Base-by-base conservation (phyloP, 2,797 vertebrate species). In the Sebastes kiyomatsui region DNA sequence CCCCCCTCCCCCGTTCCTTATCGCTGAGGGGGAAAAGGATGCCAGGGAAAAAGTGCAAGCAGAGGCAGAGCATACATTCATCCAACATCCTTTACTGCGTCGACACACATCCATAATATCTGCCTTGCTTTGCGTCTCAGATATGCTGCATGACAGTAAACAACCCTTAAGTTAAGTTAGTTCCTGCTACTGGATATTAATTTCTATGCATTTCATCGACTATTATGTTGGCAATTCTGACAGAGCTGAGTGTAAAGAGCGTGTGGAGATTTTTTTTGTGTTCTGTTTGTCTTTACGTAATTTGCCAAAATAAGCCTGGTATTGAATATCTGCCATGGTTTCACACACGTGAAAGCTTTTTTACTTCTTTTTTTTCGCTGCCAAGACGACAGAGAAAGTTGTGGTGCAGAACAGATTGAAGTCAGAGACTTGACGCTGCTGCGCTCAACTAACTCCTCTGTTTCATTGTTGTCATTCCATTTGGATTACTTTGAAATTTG, bases 91-190 rank as follows among this genome's bases (percentile, higher is more conserved):
- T 90, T 87, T 81, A 90, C 81, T 62, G 80, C 79, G 77, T 87
- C 33, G 1, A 79, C 80, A 86, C 75, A 86, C 90, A 92, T 66
- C 85, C 76, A 88, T 88, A 85, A 66, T 79, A 89, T 91, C 94
- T 95, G 94, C 95, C 94, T 94, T 95, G 95, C 90, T 92, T 93
- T 86, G 92, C 81, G 67, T 95, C 90, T 93, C 92, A 86, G 84
- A 95, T 93, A 95, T 96, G 95, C 95, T 98, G 97, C 97, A 97
- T 97, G 97, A 97, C 96, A 94, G 96, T 96, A 94, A 91, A 95
- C 87, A 95, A 95, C 94, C 91, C 93, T 96, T 86, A 77, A 80
- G 91, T 96, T 90, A 71, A 81, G 93, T 95, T 95, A 91, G 78
- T 93, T 90, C 90, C 92, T 85, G 92, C 94, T 92, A 90, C 91